Evolutionary conservation across 2,113 vertebrate species (phyloP).

Genomic region (Lepus americanus): DNA sequence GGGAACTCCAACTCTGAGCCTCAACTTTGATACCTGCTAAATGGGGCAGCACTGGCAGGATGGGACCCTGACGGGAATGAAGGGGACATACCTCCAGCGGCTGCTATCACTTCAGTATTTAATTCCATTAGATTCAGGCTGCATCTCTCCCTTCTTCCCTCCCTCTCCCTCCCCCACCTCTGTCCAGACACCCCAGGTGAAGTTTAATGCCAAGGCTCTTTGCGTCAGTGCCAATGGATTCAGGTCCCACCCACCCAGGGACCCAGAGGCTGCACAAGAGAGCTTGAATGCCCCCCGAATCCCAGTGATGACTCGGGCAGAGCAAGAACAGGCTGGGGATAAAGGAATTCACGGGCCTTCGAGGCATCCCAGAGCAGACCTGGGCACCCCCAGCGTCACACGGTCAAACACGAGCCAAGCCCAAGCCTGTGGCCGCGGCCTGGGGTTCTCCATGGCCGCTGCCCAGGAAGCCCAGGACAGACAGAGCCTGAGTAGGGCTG

Average conservation of each 20-base stretch:
- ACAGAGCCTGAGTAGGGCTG: rapidly evolving
- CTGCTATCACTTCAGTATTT: rapidly evolving
- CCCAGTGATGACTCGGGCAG: rapidly evolving
- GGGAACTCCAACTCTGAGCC: rapidly evolving
- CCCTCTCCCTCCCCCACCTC: background rate
- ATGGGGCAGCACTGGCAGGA: background rate
- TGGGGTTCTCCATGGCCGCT: rapidly evolving
- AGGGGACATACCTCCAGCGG: rapidly evolving
- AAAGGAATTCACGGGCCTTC: rapidly evolving
- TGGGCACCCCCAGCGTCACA: rapidly evolving
- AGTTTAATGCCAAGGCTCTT: rapidly evolving
- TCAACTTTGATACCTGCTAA: background rate
- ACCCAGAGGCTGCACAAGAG: background rate
- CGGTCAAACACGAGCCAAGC: background rate
- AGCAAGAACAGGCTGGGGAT: background rate
- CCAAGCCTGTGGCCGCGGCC: background rate
- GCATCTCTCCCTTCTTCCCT: too few relatives aligned
- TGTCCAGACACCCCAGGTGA: background rate
- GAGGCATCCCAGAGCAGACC: background rate
- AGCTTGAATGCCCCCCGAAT: rapidly evolving
- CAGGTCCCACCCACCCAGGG: background rate
- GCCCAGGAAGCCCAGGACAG: background rate
- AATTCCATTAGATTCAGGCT: background rate
- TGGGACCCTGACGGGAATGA: background rate
- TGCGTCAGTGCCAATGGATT: rapidly evolving